A percentile compares a stretch with the other conserved stretches of the same genome.
Conservation (phyloP, 2,113 vertebrate genomes). For the Martes martes region DNA sequence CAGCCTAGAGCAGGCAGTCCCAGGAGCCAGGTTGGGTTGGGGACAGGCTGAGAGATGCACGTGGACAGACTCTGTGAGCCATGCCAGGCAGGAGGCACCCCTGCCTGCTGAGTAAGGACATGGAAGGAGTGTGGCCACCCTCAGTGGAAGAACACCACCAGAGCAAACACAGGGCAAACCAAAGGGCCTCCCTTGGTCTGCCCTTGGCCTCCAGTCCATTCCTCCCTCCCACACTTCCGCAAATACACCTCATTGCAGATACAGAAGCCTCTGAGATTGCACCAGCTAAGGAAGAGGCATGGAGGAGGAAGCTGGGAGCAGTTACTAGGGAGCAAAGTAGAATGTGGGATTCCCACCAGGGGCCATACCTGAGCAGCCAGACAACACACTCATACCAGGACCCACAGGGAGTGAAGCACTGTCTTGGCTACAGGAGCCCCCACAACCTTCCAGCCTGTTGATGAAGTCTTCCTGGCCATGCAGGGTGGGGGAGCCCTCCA, state of each 20-base stretch:
- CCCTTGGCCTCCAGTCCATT: neutral
- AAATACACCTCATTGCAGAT: neutral
- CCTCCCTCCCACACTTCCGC: neutral
- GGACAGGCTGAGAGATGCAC: neutral
- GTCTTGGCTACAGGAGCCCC: neutral
- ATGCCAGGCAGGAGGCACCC: neutral
- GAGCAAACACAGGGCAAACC: neutral
- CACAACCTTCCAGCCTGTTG: too few relatives aligned
- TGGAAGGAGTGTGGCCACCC: neutral
- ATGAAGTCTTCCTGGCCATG: neutral
- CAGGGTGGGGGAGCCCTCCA: rapidly evolving
- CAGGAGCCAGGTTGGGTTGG: too few relatives aligned
- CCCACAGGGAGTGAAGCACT: neutral
- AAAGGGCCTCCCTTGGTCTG: too few relatives aligned
- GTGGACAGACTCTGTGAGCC: neutral
- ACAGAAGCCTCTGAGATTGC: neutral
- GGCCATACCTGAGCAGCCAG: neutral
- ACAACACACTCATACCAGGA: too few relatives aligned
- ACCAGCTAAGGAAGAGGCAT: neutral
- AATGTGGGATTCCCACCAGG: neutral
- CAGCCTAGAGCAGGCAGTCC: neutral
- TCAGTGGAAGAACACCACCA: neutral
- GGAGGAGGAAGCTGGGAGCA: neutral
- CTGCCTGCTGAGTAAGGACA: neutral
- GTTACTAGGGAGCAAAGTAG: neutral